A percentile compares a stretch with the other conserved stretches of the same genome.
These are phyloP conservation scores for Philotrypesis tridentata DNA, from an alignment of 1,140 invertebrate genomes.

Conservation along the genomic window DNA sequence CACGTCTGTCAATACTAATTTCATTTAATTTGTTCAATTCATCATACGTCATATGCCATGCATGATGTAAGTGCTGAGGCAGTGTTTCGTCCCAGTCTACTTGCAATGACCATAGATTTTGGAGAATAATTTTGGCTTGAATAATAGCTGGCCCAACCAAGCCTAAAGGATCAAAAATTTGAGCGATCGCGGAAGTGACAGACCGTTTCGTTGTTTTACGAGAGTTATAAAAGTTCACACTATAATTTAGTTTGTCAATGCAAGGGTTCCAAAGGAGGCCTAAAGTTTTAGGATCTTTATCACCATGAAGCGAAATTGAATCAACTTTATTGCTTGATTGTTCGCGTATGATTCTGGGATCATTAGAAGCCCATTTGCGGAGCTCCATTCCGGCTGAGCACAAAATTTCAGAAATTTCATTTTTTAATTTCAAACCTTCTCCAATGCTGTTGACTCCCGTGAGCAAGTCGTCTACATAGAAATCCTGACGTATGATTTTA, in stretches of 20 bases:
- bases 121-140: slow-evolving; percentile 60
- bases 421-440: slow-evolving; percentile 58
- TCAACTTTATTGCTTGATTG: neutral
- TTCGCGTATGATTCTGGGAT: slow-evolving; percentile 21
- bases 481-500: slow-evolving; percentile 53
- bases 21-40: slow-evolving; percentile 5
- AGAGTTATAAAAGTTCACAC: neutral
- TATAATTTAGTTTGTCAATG: neutral
- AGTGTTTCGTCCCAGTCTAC: slow-evolving; percentile 64
- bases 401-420: too few species aligned
- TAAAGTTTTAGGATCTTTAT: slow-evolving; percentile 55
- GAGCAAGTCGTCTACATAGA: slow-evolving; percentile 55
- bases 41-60: too few species aligned
- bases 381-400: slow-evolving; percentile 62
- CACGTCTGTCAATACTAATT: neutral
- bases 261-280: slow-evolving; percentile 56
- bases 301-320: too few species aligned
- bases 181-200: slow-evolving; percentile 48
- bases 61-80: slow-evolving; percentile 44
- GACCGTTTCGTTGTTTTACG: slow-evolving; percentile 38
- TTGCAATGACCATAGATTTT: slow-evolving; percentile 64
- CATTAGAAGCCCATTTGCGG: slow-evolving; percentile 64
- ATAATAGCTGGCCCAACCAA: slow-evolving; percentile 52
- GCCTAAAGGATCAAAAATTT: slow-evolving; percentile 53
- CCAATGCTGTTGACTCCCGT: slow-evolving; percentile 53